Percentiles rank a stretch among this genome's conserved stretches.
Evolutionary conservation across 2,797 vertebrate species (phyloP).

Genomic region (Pagetopsis macropterus): DNA sequence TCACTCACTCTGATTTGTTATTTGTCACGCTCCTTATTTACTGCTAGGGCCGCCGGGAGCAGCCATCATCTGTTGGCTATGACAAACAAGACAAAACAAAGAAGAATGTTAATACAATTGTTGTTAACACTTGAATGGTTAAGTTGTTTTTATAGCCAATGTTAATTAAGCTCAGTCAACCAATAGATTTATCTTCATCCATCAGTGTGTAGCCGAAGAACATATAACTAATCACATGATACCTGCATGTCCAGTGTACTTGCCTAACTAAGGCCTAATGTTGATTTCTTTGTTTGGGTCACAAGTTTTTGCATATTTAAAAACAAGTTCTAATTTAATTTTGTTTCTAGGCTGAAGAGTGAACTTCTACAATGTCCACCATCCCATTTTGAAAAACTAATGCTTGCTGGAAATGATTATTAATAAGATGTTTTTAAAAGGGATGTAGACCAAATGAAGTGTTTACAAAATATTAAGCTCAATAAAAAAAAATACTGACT

Average conservation of each 20-base stretch:
- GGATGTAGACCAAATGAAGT: background rate
- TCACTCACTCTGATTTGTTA: slow-evolving; percentile 54
- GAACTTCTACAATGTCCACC: background rate
- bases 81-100: background rate
- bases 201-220: background rate
- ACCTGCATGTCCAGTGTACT: background rate
- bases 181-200: background rate
- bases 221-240: background rate
- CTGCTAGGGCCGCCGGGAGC: slow-evolving; percentile 70
- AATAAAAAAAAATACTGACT: background rate
- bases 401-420: background rate
- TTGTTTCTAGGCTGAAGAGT: background rate
- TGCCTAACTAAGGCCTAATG: too few relatives aligned
- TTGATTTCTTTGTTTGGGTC: too few relatives aligned
- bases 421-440: background rate
- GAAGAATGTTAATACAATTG: background rate
- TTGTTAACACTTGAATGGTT: background rate
- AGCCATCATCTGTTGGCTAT: slow-evolving; percentile 82
- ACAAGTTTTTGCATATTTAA: background rate
- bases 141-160: too few relatives aligned
- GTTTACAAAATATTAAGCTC: background rate
- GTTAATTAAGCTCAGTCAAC: background rate
- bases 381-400: background rate
- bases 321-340: background rate
- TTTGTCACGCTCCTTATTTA: slow-evolving; percentile 77